Evolutionary conservation across 2,797 vertebrate species (phyloP).

Genomic region (Neosilurus hyrtlii): DNA sequence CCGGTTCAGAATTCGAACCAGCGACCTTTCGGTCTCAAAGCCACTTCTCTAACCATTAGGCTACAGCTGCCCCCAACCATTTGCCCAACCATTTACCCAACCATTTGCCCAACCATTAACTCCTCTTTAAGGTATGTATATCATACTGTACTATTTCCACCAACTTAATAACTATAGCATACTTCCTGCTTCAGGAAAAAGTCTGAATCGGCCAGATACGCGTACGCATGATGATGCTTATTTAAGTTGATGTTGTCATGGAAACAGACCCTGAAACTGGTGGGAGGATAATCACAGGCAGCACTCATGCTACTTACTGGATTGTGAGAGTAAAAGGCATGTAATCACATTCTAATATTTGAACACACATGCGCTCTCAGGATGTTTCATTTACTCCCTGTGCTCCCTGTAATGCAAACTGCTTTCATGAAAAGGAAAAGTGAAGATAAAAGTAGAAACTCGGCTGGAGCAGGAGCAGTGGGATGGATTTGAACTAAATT

Average conservation of each 20-base stretch:
- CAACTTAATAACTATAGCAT: neutral
- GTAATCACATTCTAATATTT: conserved; percentile 21
- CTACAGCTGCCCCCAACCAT: neutral
- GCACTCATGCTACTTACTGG: conserved; percentile 23
- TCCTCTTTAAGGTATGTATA: conserved; percentile 4
- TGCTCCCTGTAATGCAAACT: neutral
- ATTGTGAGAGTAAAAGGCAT: conserved; percentile 12
- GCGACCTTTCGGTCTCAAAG: too few relatives aligned
- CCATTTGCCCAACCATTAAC: too few relatives aligned
- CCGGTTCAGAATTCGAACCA: too few relatives aligned
- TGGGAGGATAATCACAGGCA: conserved; percentile 19
- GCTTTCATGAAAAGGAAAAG: neutral
- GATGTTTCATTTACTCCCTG: neutral
- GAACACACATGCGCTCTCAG: neutral
- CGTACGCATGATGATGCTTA: conserved; percentile 3
- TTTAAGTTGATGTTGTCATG: conserved; percentile 25
- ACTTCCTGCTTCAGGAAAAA: neutral
- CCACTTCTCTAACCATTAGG: too few relatives aligned
- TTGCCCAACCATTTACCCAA: conserved; percentile 9
- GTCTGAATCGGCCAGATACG: conserved; percentile 7
- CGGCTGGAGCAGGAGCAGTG: neutral
- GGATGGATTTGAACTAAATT: conserved; percentile 8
- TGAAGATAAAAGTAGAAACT: neutral
- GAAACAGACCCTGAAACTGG: conserved; percentile 8
- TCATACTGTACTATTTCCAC: neutral